Percentiles rank a stretch among this genome's conserved stretches.
phyloP scores from a whole-genome alignment of 2,113 vertebrate species.

The Callocephalon fimbriatum region DNA sequence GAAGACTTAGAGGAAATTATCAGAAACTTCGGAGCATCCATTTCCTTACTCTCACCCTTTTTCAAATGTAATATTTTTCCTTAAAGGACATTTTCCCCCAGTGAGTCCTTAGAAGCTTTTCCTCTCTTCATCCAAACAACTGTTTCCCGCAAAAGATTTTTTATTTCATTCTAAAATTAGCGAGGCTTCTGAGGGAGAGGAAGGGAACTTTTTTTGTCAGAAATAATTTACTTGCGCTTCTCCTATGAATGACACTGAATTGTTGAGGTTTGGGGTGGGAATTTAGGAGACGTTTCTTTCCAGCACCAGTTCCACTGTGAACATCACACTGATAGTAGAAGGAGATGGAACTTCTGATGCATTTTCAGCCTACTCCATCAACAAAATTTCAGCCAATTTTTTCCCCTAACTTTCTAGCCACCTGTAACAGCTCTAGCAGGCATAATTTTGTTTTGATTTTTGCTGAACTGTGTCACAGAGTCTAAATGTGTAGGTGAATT shows the following conservation, averaged over 20 bases:
- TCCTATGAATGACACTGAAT: background rate
- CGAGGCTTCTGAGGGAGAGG: fast-evolving
- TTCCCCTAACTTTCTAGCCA: background rate
- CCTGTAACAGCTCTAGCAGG: background rate
- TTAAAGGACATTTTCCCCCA: background rate
- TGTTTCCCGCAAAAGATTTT: background rate
- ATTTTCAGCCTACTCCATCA: background rate
- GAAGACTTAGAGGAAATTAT: background rate
- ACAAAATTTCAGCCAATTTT: background rate
- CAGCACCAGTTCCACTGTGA: background rate
- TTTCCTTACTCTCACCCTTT: background rate
- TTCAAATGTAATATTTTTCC: background rate
- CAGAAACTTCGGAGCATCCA: background rate
- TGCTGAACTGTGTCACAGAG: fast-evolving
- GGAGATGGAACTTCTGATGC: background rate
- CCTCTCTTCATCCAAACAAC: background rate
- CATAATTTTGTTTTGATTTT: background rate
- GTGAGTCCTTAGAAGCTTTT: background rate
- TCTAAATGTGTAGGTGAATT: background rate
- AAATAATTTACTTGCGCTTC: background rate
- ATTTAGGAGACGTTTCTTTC: background rate
- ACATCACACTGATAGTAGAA: background rate
- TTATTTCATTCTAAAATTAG: background rate
- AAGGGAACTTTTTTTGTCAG: background rate
- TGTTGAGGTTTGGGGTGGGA: background rate